Percentiles rank a stretch among this genome's conserved stretches.
Conservation (phyloP, 2,888 invertebrate species). For the Fissipunctia ypsillon region DNA sequence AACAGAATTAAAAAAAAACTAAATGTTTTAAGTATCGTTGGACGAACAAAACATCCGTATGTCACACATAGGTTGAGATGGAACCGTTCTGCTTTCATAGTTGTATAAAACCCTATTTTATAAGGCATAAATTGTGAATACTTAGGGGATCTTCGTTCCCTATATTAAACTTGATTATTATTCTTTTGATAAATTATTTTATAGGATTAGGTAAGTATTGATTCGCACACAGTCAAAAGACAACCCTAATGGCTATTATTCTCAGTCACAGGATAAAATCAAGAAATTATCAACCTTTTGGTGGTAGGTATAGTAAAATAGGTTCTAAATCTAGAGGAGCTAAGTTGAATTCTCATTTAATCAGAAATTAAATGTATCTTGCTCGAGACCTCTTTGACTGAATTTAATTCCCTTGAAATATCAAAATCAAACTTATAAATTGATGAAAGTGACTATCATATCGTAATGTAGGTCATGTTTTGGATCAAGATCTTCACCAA, state of each 20-base stretch:
- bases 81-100: conserved; percentile 66
- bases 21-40: neutral
- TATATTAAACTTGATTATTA: conserved; percentile 40
- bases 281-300: neutral
- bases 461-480: neutral
- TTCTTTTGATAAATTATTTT: conserved; percentile 47
- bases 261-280: neutral
- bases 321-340: neutral
- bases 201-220: conserved; percentile 18
- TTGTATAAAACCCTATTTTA: conserved; percentile 72
- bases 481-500: too few species aligned
- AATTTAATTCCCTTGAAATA: neutral
- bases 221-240: conserved; percentile 5
- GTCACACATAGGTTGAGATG: conserved; percentile 63
- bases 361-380: neutral
- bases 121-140: conserved; percentile 71
- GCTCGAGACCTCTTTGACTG: neutral
- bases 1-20: neutral
- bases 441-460: neutral
- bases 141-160: conserved; percentile 59
- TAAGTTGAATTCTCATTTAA: neutral
- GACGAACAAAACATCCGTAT: conserved; percentile 40
- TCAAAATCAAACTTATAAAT: neutral
- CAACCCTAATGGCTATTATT: too few species aligned
- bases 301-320: neutral